Conservation (phyloP, 1,140 invertebrate genomes). For the Babylonia areolata region DNA sequence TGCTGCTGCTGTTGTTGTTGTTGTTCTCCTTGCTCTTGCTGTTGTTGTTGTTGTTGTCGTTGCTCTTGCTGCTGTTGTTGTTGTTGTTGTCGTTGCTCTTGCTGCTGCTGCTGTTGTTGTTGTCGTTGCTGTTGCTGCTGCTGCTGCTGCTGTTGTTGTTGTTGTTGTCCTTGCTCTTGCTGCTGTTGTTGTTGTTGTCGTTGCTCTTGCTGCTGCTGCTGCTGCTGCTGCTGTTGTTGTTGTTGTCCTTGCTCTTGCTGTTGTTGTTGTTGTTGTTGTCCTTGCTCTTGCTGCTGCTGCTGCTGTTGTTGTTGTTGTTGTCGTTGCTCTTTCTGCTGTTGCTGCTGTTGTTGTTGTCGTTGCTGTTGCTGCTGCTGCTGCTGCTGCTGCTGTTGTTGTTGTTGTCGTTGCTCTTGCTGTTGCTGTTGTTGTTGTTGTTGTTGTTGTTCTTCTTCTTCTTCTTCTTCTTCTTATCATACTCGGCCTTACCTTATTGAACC, state of each 20-base stretch:
- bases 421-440: background rate
- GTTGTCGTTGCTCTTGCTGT: background rate
- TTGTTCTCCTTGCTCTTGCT: no score
- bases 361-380: slow-evolving; percentile 13
- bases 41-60: no score
- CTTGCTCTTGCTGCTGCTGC: no score
- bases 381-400: background rate
- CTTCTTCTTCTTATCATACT: no score
- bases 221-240: background rate
- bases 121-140: background rate
- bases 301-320: background rate
- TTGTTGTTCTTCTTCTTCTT: background rate
- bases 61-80: slow-evolving; percentile 16
- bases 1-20: slow-evolving; percentile 12
- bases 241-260: no score
- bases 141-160: background rate
- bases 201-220: slow-evolving; percentile 4
- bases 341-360: background rate
- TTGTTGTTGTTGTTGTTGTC: no score
- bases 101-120: background rate
- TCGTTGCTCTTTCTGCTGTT: no score
- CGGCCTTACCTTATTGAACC: no score
- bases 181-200: background rate
- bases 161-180: no score
- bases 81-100: background rate